Base-by-base conservation (phyloP, 2,888 invertebrate species). In the Sinopyrophorus schimmeli region DNA sequence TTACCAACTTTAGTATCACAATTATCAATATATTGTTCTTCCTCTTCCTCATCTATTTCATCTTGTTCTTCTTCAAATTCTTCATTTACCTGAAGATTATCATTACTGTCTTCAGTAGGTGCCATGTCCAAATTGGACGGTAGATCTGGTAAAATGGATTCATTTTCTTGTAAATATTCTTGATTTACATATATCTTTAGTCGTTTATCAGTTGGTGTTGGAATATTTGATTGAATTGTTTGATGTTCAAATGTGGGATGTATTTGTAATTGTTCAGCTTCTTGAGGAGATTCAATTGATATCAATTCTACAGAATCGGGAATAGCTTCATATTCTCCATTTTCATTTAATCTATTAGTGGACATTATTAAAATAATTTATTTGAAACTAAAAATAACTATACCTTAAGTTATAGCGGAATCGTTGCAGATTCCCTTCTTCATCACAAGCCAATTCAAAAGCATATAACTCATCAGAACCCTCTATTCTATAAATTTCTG, bases 361-460 rank as follows among this genome's bases (percentile, higher is more conserved):
- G n/a, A n/a, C n/a, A n/a, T n/a, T n/a, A n/a, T n/a, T n/a, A n/a
- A n/a, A n/a, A n/a, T n/a, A n/a, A n/a, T n/a, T n/a, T n/a, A n/a
- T n/a, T n/a, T n/a, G n/a, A n/a, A n/a, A n/a, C n/a, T n/a, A n/a
- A n/a, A n/a, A n/a, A n/a, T n/a, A n/a, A n/a, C n/a, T n/a, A n/a
- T n/a, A 73, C 73, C 69, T 63, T 41, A 73, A 67, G 60, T 71
- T 66, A 57, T 72, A 73, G 44, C 73, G 71, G 53, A 69, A 72
- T 58, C 69, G 72, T 37, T 70, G 70, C 6, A 71, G 42, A 57
- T 71, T 72, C 7, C 74, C 74, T 12, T 69, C 64, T 17, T 69
- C 69, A 63, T 74, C 73, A 40, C 66, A 62, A 9, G 64, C 65
- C 9, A 69, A 40, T 56, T 73, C 72, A 26, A 73, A 61, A 1